Conservation (phyloP, 2,113 vertebrate species). For the Brachirus orientalis region DNA sequence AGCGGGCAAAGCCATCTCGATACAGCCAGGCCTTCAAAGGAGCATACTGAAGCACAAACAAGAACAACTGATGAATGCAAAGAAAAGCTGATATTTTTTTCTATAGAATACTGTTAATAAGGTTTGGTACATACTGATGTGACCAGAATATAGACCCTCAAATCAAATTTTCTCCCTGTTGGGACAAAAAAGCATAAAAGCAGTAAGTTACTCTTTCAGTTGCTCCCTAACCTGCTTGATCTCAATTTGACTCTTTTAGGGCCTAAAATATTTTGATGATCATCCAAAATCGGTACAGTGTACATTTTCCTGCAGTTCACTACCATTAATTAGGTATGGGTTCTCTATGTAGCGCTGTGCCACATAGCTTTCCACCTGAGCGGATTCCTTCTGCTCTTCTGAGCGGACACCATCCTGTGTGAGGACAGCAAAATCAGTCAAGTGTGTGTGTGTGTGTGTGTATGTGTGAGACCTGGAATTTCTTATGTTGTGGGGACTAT, state of each 20-base stretch:
- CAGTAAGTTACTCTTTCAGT: too few species aligned
- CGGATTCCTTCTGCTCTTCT: conserved; percentile 89
- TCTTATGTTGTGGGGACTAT: too few species aligned
- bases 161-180: conserved; percentile 88
- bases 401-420: conserved; percentile 80
- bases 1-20: conserved; percentile 87
- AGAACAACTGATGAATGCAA: not conserved
- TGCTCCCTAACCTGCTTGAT: not conserved
- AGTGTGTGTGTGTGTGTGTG: not conserved
- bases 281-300: not conserved
- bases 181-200: conserved; percentile 32
- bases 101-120: not conserved
- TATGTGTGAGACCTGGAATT: too few species aligned
- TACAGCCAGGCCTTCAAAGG: conserved; percentile 88
- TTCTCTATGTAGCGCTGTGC: conserved; percentile 92
- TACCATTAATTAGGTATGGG: conserved; percentile 91
- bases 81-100: not conserved
- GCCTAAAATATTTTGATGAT: not conserved
- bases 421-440: conserved; percentile 20
- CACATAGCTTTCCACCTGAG: conserved; percentile 89
- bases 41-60: conserved; percentile 76
- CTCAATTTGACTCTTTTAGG: too few species aligned
- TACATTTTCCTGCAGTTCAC: conserved; percentile 1
- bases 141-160: conserved; percentile 88
- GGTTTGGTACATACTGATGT: conserved; percentile 81